A percentile compares a stretch with the other conserved stretches of the same genome.
These are phyloP conservation scores for Isotomurus palustris DNA, from an alignment of 2,888 invertebrate genomes.

Conservation along the genomic window DNA sequence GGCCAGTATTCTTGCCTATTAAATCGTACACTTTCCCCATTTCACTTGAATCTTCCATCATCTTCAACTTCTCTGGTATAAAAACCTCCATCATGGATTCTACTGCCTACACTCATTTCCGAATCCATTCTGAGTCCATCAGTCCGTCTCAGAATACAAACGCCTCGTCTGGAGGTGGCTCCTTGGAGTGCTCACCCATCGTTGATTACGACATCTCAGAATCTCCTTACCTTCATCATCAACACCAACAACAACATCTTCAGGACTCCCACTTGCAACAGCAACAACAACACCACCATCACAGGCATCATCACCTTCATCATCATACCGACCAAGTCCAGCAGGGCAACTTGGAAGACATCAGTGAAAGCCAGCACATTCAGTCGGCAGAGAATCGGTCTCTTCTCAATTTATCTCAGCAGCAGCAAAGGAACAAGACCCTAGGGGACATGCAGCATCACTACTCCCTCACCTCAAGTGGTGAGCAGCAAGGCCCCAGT, in stretches of 20 bases:
- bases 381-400: slow-evolving; percentile 12
- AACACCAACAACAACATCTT: background rate
- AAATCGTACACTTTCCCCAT: slow-evolving; percentile 14
- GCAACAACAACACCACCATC: slow-evolving; percentile 23
- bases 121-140: slow-evolving; percentile 23
- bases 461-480: background rate
- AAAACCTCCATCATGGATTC: slow-evolving; percentile 27
- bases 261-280: background rate
- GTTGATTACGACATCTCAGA: slow-evolving; percentile 13
- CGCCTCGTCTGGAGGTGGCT: background rate
- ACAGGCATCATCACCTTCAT: slow-evolving; percentile 15
- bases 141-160: slow-evolving; percentile 4
- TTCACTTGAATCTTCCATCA: background rate
- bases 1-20: slow-evolving; percentile 12
- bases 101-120: slow-evolving; percentile 28
- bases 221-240: background rate
- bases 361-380: slow-evolving; percentile 9
- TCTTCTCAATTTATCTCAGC: slow-evolving; percentile 21
- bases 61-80: slow-evolving; percentile 9
- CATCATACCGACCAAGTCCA: slow-evolving; percentile 13
- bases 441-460: slow-evolving; percentile 29
- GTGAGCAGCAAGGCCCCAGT: slow-evolving; percentile 6
- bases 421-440: slow-evolving; percentile 1
- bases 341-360: slow-evolving; percentile 13
- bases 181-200: background rate